These are phyloP conservation scores for Pristiophorus japonicus DNA, from an alignment of 2,113 vertebrate genomes.

Conservation along the genomic window DNA sequence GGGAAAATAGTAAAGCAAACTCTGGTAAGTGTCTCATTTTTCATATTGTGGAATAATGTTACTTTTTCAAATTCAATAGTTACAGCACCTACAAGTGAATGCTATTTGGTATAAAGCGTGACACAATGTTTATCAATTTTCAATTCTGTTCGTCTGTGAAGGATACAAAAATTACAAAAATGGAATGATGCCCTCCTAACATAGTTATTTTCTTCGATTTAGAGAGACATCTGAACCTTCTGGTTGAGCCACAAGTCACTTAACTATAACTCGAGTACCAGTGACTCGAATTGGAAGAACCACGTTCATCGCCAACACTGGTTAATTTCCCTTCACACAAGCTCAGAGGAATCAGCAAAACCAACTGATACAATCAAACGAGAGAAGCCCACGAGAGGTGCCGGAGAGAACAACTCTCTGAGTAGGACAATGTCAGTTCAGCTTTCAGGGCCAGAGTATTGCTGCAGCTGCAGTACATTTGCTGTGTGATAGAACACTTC, in stretches of 20 bases:
- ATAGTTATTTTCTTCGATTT: not conserved
- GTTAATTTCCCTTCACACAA: not conserved
- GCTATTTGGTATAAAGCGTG: not conserved
- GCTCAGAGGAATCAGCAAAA: not conserved
- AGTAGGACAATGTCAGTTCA: not conserved
- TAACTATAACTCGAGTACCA: not conserved
- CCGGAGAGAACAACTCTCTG: not conserved
- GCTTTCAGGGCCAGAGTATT: not conserved
- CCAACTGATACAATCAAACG: not conserved
- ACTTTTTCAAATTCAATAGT: conserved; percentile 14
- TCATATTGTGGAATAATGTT: not conserved
- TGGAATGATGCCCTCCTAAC: not conserved
- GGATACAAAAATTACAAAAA: not conserved
- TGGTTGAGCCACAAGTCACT: not conserved
- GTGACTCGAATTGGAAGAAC: not conserved
- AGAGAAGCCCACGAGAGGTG: not conserved
- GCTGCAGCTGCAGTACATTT: not conserved
- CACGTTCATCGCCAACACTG: not conserved
- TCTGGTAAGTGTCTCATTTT: not conserved
- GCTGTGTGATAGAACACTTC: not conserved
- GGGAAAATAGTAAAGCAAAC: not conserved
- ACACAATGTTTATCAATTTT: not conserved
- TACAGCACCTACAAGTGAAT: not conserved
- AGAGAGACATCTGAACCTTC: not conserved
- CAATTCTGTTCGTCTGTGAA: not conserved